Evolutionary conservation across 2,113 vertebrate genomes (phyloP).

Genomic region (Phaetusa simplex): DNA sequence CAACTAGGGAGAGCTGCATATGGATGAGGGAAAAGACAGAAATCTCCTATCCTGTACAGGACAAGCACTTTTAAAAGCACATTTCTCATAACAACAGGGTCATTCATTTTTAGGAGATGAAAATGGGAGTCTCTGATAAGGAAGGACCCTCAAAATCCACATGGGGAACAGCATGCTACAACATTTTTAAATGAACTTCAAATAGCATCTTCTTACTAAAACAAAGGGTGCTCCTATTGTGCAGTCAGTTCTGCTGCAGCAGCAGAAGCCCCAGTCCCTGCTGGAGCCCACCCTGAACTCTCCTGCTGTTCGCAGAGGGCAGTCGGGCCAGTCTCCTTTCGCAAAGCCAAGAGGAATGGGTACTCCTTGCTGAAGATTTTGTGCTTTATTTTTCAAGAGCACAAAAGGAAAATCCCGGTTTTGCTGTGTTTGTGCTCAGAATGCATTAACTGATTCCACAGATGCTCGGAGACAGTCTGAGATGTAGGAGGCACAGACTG

Average conservation of each 20-base stretch:
- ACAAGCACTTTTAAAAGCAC: background rate
- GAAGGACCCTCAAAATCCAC: background rate
- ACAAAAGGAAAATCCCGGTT: background rate
- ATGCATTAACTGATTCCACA: background rate
- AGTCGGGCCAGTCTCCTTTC: background rate
- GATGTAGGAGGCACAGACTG: background rate
- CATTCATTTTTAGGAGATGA: background rate
- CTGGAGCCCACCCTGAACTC: background rate
- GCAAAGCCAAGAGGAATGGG: background rate
- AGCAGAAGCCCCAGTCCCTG: background rate
- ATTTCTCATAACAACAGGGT: background rate
- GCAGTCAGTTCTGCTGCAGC: background rate
- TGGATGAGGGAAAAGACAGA: background rate
- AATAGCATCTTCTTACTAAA: background rate
- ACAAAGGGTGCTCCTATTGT: rapidly evolving
- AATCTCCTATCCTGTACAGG: background rate
- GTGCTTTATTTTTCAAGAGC: background rate
- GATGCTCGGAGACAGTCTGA: background rate
- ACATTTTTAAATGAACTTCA: background rate
- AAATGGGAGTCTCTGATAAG: background rate
- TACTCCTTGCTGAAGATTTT: background rate
- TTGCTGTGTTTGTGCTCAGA: background rate
- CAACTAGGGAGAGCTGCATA: background rate
- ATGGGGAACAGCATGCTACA: background rate
- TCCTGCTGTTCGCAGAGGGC: rapidly evolving